These are phyloP conservation scores for Malacosoma neustria DNA, from an alignment of 2,888 invertebrate genomes.

Conservation along the genomic window DNA sequence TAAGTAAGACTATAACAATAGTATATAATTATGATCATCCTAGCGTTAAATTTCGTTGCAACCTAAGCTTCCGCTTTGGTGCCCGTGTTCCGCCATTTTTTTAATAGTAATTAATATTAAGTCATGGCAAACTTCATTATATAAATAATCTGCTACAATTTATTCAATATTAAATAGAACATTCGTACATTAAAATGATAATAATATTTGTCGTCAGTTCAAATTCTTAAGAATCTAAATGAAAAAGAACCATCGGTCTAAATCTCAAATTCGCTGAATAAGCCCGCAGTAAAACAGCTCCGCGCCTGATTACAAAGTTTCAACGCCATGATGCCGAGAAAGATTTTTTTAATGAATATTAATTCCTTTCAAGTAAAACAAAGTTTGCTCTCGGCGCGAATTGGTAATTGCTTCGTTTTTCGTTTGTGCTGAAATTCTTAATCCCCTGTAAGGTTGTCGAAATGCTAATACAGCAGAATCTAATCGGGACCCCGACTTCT, in stretches of 20 bases:
- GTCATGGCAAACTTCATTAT: no score
- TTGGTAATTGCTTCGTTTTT: constrained; percentile 62
- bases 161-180: no score
- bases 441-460: constrained; percentile 38
- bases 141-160: no score
- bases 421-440: constrained; percentile 44
- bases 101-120: no score
- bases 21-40: no score
- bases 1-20: no score
- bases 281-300: constrained; percentile 6
- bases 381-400: constrained; percentile 59
- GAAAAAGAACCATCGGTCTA: constrained; percentile 49
- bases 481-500: constrained; percentile 6
- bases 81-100: no score
- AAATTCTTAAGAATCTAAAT: no score
- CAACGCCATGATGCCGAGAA: constrained; percentile 58
- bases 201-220: no score
- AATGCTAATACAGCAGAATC: constrained; percentile 27
- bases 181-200: no score
- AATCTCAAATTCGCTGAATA: constrained; percentile 57
- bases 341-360: constrained; percentile 74
- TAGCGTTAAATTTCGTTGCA: no score
- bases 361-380: constrained; percentile 65
- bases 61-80: no score
- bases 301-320: constrained; percentile 64